Evolutionary conservation across 2,888 invertebrate genomes (phyloP), one percentile per base, ranked within the genome.

Genomic region (Euspilapteryx auroguttella): DNA sequence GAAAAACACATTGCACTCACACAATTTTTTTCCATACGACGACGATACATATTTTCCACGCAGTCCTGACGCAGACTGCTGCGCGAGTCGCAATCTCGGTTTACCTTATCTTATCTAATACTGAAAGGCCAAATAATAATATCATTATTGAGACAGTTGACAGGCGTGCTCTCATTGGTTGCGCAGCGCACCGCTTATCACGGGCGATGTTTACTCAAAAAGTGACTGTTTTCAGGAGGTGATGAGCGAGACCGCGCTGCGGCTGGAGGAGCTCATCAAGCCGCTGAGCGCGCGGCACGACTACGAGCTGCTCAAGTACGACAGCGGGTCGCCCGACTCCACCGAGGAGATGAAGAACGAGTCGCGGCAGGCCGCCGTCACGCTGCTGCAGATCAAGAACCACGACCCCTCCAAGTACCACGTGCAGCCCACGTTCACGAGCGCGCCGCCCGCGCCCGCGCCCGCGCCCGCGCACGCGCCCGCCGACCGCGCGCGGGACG

Each of bases 191-290:
- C n/a, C n/a, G n/a, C n/a, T n/a, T n/a, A n/a, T n/a, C n/a, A n/a
- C n/a, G n/a, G n/a, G n/a, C n/a, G n/a, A n/a, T n/a, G n/a, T n/a
- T n/a, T n/a, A n/a, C n/a, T n/a, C n/a, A n/a, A n/a, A n/a, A n/a
- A n/a, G n/a, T n/a, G n/a, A n/a, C n/a, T 46, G 51, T 63, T 78
- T 57, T 14, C 58, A 81, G 81, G 82, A 82, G 49, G 73, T 79
- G 48, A 56, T 81, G 45, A 65, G 66, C 39, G 75, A 79, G 46
- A 79, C 82, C 37, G 75, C 79, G 40, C 63, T 63, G 37, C 79
- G 81, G 45, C 55, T 83, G 43, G 81, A 82, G 38, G 79, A 79
- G 45, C 68, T 80, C 43, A 68, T 80, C 41, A 75, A 68, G 42
- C 78, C 79, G 36, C 49, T 75, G 35, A 57, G 51, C 41, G 58